These are phyloP conservation scores for Lepidocyrtinus sp. DNA, from an alignment of 2,888 invertebrate genomes.

Conservation along the genomic window DNA sequence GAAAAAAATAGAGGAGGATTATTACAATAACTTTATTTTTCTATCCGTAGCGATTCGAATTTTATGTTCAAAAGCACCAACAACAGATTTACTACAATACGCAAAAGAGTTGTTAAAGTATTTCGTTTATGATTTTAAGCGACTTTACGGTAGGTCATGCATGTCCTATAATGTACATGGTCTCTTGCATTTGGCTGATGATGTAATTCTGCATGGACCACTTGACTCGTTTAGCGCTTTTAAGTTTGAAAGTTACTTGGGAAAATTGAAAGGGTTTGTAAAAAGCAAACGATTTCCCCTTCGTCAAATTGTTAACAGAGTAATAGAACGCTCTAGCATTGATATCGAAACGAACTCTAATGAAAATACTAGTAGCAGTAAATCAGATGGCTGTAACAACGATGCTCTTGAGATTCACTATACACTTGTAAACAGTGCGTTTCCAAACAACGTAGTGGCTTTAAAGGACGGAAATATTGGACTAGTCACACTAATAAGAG, in stretches of 20 bases:
- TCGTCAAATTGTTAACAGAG: constrained; percentile 21
- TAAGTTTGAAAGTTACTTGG: constrained; percentile 9
- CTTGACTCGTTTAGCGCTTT: constrained; percentile 17
- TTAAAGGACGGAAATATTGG: too few relatives aligned
- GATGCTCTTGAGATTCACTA: too few relatives aligned
- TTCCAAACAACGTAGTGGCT: too few relatives aligned
- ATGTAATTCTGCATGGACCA: not conserved
- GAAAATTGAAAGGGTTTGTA: constrained; percentile 15
- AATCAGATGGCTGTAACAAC: too few relatives aligned
- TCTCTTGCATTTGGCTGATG: constrained; percentile 58
- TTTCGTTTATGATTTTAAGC: constrained; percentile 66
- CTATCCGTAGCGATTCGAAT: not conserved
- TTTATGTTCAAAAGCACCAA: not conserved
- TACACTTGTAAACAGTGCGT: too few relatives aligned
- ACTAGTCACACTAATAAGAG: too few relatives aligned
- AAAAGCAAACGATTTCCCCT: constrained; percentile 12
- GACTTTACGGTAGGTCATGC: constrained; percentile 59
- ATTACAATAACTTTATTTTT: constrained; percentile 47
- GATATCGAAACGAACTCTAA: too few relatives aligned
- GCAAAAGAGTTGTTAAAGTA: constrained; percentile 33
- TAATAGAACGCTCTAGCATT: too few relatives aligned
- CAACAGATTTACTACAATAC: not conserved
- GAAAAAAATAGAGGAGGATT: constrained; percentile 67
- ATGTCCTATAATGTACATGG: constrained; percentile 67
- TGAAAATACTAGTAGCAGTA: too few relatives aligned